Conservation (phyloP, 2,888 invertebrate genomes). For the Epistrophella euchroma region DNA sequence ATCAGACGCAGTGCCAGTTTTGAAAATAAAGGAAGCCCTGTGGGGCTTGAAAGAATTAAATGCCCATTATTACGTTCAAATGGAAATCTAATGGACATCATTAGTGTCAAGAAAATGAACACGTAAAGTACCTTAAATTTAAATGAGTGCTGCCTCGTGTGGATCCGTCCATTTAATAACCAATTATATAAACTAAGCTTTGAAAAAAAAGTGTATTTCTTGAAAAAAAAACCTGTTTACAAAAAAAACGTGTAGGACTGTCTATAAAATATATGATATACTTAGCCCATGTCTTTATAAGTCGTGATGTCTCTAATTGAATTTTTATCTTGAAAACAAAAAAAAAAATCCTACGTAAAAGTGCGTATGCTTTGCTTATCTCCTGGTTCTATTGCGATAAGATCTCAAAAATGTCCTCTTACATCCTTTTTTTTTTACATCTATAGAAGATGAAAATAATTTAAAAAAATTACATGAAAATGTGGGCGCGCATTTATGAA, state of each 20-base stretch:
- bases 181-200: neutral
- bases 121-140: neutral
- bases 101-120: slow-evolving; percentile 3
- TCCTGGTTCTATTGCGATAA: slow-evolving; percentile 29
- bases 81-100: slow-evolving; percentile 1
- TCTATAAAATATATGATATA: neutral
- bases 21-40: neutral
- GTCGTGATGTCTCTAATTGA: slow-evolving; percentile 56
- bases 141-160: neutral
- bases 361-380: slow-evolving; percentile 43
- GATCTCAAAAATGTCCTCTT: slow-evolving; percentile 53
- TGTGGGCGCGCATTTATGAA: slow-evolving; percentile 44
- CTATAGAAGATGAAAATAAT: slow-evolving; percentile 33
- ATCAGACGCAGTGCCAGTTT: neutral
- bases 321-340: slow-evolving; percentile 53
- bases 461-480: slow-evolving; percentile 36
- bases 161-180: neutral
- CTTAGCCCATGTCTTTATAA: slow-evolving; percentile 9
- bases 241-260: slow-evolving; percentile 49
- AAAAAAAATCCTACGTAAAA: slow-evolving; percentile 25
- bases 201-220: neutral
- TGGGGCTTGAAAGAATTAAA: neutral
- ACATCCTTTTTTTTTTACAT: slow-evolving; percentile 27
- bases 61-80: slow-evolving; percentile 10
- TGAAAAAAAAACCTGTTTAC: neutral